Percentiles rank a stretch among this genome's conserved stretches.
These are phyloP conservation scores for Littorina saxatilis DNA, from an alignment of 1,140 invertebrate species.

Conservation along the genomic window DNA sequence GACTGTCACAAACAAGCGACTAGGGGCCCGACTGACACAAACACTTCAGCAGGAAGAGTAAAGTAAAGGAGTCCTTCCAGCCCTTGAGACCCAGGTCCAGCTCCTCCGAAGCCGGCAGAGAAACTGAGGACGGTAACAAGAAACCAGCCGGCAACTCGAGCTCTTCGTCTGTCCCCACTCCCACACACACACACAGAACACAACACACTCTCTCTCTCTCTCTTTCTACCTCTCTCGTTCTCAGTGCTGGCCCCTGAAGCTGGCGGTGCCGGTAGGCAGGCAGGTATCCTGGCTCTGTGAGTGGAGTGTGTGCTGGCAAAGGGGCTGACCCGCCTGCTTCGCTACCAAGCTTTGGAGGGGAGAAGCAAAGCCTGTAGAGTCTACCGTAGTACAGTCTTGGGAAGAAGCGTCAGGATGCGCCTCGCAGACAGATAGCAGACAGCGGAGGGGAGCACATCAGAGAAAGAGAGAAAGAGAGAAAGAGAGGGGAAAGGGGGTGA, in stretches of 20 bases:
- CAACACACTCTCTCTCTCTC: neutral
- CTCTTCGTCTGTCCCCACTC: slow-evolving; percentile 14
- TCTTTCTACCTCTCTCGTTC: neutral
- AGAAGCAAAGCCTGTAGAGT: neutral
- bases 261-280: neutral
- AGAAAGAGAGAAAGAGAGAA: neutral
- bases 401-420: neutral
- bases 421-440: slow-evolving; percentile 1
- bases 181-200: slow-evolving; percentile 14
- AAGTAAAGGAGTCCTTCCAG: neutral
- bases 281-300: neutral
- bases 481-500: neutral
- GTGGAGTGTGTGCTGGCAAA: slow-evolving; percentile 29
- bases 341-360: neutral
- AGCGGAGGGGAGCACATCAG: neutral
- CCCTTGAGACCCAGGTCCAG: neutral
- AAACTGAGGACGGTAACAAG: slow-evolving; percentile 23
- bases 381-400: neutral
- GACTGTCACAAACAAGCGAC: too few relatives aligned
- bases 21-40: too few relatives aligned
- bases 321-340: slow-evolving; percentile 20
- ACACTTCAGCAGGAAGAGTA: too few relatives aligned
- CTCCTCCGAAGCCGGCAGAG: neutral
- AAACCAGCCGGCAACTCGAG: slow-evolving; percentile 23
- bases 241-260: neutral